A percentile compares a stretch with the other conserved stretches of the same genome.
These are phyloP conservation scores for Glandiceps talaboti DNA, from an alignment of 53 echinoderm and acorn worm genomes.

Conservation along the genomic window DNA sequence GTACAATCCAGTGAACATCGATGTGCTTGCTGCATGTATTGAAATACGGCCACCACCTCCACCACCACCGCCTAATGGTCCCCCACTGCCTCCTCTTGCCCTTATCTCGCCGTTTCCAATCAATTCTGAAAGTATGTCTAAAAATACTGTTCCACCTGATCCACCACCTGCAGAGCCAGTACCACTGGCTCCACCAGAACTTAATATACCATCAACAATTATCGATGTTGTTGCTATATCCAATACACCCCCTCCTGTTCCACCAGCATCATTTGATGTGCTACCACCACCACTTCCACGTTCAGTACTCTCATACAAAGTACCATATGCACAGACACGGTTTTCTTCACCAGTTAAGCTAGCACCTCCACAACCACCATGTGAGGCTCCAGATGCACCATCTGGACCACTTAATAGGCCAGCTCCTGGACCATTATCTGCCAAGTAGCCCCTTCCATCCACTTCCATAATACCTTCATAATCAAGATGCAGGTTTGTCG, in stretches of 20 bases:
- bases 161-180: constrained; percentile 53
- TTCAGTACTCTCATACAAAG: constrained; percentile 51
- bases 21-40: constrained; percentile 21
- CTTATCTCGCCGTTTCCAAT: constrained; percentile 47
- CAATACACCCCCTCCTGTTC: constrained; percentile 64
- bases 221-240: constrained; percentile 20
- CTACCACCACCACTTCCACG: constrained; percentile 84
- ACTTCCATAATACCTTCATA: constrained; percentile 41
- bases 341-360: constrained; percentile 35
- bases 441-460: constrained; percentile 42
- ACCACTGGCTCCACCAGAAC: constrained; percentile 36
- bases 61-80: constrained; percentile 42
- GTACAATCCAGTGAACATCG: constrained; percentile 41
- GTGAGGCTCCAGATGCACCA: constrained; percentile 54
- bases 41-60: constrained; percentile 80
- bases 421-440: constrained; percentile 43
- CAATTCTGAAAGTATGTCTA: constrained; percentile 20
- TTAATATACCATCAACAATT: constrained; percentile 57
- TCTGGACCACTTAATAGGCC: constrained; percentile 21
- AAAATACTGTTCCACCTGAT: constrained; percentile 63
- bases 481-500: constrained; percentile 40
- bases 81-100: constrained; percentile 49
- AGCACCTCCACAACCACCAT: constrained; percentile 68
- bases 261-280: constrained; percentile 27
- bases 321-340: constrained; percentile 25